A percentile compares a stretch with the other conserved stretches of the same genome.
Evolutionary conservation across 1,140 invertebrate genomes (phyloP).

Genomic region (Pogonognathellus flavescens): DNA sequence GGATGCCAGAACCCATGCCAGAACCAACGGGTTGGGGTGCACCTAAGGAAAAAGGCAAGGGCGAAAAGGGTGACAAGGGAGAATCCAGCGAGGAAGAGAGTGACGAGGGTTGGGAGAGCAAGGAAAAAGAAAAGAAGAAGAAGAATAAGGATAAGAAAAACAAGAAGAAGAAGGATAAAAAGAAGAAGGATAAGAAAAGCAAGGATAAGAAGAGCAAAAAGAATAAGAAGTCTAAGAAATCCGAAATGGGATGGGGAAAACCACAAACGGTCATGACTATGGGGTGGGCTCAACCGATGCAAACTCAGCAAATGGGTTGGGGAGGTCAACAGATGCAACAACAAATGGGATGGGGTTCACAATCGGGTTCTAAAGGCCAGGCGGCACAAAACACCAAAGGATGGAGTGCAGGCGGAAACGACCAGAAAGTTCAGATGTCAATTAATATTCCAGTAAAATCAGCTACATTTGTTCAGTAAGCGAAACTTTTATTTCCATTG

Average conservation of each 20-base stretch:
- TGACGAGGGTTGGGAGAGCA: background rate
- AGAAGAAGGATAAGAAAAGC: background rate
- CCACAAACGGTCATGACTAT: background rate
- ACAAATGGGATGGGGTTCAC: constrained; percentile 46
- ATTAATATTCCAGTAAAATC: background rate
- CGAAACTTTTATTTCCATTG: background rate
- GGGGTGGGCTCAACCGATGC: background rate
- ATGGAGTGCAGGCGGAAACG: background rate
- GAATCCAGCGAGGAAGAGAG: background rate
- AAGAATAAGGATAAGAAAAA: background rate
- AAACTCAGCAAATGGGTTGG: constrained; percentile 41
- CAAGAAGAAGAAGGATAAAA: background rate
- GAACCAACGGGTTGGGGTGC: background rate
- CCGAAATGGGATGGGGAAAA: constrained; percentile 8
- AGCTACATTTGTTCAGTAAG: constrained; percentile 17
- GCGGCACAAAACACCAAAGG: background rate
- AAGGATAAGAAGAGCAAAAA: constrained; percentile 30
- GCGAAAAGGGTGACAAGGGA: background rate
- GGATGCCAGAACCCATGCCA: background rate
- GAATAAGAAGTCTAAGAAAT: background rate
- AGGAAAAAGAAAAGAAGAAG: background rate
- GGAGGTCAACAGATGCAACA: constrained; percentile 42
- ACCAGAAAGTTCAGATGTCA: no score
- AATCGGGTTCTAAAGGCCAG: background rate
- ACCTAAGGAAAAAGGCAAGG: background rate